These are phyloP conservation scores for Mamestra brassicae DNA, from an alignment of 2,888 invertebrate species.

Conservation along the genomic window DNA sequence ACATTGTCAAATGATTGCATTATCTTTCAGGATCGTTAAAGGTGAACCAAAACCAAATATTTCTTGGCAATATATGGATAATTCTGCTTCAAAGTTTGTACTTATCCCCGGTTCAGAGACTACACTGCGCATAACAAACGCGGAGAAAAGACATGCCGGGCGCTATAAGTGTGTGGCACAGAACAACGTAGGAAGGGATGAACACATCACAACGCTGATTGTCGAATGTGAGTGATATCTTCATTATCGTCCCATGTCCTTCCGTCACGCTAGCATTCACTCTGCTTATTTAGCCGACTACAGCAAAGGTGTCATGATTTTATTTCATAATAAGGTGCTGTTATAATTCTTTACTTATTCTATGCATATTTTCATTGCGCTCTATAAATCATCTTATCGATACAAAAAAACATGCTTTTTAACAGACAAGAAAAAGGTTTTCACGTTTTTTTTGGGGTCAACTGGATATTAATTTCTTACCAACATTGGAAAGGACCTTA, in stretches of 20 bases:
- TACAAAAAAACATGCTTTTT: no score
- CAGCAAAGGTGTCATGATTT: no score
- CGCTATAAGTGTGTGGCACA: slow-evolving; percentile 50
- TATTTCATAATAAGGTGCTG: no score
- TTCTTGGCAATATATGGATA: slow-evolving; percentile 39
- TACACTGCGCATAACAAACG: slow-evolving; percentile 14
- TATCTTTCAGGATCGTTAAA: slow-evolving; percentile 7
- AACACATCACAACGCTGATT: slow-evolving; percentile 45
- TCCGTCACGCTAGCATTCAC: no score
- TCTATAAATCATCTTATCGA: no score
- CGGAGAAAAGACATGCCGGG: slow-evolving; percentile 31
- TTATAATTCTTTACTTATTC: no score
- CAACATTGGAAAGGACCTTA: no score
- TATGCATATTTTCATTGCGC: no score
- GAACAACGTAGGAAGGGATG: slow-evolving; percentile 29
- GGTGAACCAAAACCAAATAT: slow-evolving; percentile 48
- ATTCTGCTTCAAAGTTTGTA: background rate
- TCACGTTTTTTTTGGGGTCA: no score
- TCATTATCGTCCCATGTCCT: background rate
- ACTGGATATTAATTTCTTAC: no score
- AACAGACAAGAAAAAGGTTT: no score
- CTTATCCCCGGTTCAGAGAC: slow-evolving; percentile 5
- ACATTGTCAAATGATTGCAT: background rate
- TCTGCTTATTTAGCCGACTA: no score
- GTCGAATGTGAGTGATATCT: slow-evolving; percentile 54